Base-by-base conservation (phyloP, 2,888 invertebrate species). In the Crocallis elinguaria region DNA sequence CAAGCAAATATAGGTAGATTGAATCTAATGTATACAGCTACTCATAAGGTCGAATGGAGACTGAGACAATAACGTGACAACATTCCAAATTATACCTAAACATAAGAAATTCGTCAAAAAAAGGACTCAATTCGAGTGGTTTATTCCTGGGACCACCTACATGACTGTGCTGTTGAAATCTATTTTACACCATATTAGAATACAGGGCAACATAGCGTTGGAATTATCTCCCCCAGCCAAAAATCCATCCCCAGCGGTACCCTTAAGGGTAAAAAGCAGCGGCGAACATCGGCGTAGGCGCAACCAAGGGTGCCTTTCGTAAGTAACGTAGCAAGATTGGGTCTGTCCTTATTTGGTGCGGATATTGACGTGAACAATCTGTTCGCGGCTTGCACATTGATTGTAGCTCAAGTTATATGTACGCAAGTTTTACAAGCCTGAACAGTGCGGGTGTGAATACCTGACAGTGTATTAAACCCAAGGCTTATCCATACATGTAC, bases 291-390 rank as follows among this genome's bases (percentile, higher is more conserved):
- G 13, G 29, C 36, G 25, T 3, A 33, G 37, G 46, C 41, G 63
- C 57, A 29, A 60, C 60, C 69, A 46, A 48, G 65, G 67, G 69
- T 68, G 69, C 71, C 71, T 70, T 66, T 65, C 42, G 55, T 51
- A 49, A 59, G 56, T 44, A 39, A 38, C 39, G 45, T 42, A 46
- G 36, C 35, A 55, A 58, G 50, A 41, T 41, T 54, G 57, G 67
- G 67, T 63, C 46, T 69, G 68, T 69, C 69, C 68, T 69, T 71
- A 54, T 55, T 60, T 60, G 66, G 62, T 42, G 27, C 42, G 38
- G 54, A 51, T 49, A 41, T 33, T 5, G 43, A 50, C 57, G 51
- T 30, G 33, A n/a, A n/a, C n/a, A n/a, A 49, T 37, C 50, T 46
- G 57, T 48, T 56, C 35, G 51, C 35, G 39, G 21, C 38, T 45